phyloP scores from a whole-genome alignment of 2,113 vertebrate genomes.

The Cottus gobio region DNA sequence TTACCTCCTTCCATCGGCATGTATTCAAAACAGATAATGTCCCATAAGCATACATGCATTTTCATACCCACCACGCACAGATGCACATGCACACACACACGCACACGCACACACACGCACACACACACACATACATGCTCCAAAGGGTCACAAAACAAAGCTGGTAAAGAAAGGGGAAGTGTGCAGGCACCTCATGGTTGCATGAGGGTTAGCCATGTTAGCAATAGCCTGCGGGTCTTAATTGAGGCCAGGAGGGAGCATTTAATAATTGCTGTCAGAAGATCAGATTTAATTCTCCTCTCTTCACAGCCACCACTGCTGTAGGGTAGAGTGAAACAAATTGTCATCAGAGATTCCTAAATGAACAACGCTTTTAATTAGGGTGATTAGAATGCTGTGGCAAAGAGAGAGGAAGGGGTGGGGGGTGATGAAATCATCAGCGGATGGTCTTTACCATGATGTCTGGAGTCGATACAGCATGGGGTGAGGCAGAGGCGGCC shows the following conservation, averaged over 20 bases:
- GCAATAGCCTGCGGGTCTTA: conserved; percentile 90
- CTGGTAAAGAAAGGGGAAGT: conserved; percentile 60
- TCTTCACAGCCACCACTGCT: conserved; percentile 95
- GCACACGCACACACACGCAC: background rate
- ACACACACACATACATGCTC: background rate
- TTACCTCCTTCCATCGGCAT: conserved; percentile 49
- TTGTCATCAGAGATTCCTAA: conserved; percentile 98
- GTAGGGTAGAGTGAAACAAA: conserved; percentile 98
- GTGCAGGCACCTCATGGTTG: conserved; percentile 78
- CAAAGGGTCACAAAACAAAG: conserved; percentile 56
- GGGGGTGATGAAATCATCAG: conserved; percentile 87
- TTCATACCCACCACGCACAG: conserved; percentile 3
- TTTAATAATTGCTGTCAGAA: conserved; percentile 99
- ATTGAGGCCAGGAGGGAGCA: conserved; percentile 98
- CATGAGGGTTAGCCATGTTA: conserved; percentile 87
- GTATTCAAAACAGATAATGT: conserved; percentile 57
- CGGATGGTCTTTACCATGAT: conserved; percentile 84
- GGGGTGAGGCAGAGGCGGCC: conserved; percentile 19
- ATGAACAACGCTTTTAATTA: conserved; percentile 99
- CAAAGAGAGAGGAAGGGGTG: conserved; percentile 66
- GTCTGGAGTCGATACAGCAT: conserved; percentile 73
- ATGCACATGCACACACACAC: background rate
- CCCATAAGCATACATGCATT: conserved; percentile 21
- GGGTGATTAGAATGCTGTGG: conserved; percentile 94
- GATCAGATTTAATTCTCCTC: conserved; percentile 99